These are phyloP conservation scores for Microcebus lehilahytsara DNA, from an alignment of 2,113 vertebrate genomes.

Conservation along the genomic window DNA sequence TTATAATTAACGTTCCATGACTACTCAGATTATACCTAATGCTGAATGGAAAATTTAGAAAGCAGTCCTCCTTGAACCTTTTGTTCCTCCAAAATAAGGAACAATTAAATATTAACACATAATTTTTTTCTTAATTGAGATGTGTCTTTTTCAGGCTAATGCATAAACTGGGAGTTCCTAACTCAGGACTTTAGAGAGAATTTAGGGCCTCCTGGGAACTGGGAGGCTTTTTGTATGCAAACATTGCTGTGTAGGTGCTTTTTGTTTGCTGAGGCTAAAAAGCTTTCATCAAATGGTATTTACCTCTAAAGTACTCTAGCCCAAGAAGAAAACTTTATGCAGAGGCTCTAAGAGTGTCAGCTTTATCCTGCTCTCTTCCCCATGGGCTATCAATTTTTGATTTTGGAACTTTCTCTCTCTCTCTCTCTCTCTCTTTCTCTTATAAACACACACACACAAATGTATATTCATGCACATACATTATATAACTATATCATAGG, in stretches of 20 bases:
- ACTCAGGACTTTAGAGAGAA: background rate
- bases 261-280: background rate
- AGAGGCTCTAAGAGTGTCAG: background rate
- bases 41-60: conserved; percentile 23
- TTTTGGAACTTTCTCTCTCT: background rate
- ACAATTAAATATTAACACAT: background rate
- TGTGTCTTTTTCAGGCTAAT: background rate
- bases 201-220: background rate
- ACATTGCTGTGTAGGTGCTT: background rate
- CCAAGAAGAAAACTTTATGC: background rate
- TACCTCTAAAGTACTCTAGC: background rate
- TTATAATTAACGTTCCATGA: background rate
- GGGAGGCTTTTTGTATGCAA: background rate
- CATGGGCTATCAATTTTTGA: background rate
- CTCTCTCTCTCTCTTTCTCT: background rate
- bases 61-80: background rate
- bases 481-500: background rate
- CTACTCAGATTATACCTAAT: background rate
- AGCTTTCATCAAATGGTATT: background rate
- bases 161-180: background rate
- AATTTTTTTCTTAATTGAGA: background rate
- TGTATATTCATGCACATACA: background rate
- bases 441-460: background rate
- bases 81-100: background rate
- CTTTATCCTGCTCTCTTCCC: background rate